Percentiles rank a stretch among this genome's conserved stretches.
Evolutionary conservation across 2,797 vertebrate species (phyloP).

Genomic region (Apodemus agrarius): DNA sequence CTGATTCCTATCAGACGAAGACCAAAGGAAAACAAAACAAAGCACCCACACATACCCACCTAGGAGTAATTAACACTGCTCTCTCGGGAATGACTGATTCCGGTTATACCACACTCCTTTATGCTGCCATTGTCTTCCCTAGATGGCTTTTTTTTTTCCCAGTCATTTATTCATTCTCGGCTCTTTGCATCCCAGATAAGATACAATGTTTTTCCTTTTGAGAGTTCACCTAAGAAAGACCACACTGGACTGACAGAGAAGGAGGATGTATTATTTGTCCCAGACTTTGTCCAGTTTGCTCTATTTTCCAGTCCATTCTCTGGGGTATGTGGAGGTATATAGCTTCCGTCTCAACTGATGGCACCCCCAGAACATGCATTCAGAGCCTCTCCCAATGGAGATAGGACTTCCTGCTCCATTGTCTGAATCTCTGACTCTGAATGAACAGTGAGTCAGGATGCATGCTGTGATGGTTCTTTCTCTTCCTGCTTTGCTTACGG

Average conservation of each 20-base stretch:
- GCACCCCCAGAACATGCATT: not conserved
- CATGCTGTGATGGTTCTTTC: not conserved
- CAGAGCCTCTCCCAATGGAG: not conserved
- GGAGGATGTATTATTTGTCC: not conserved
- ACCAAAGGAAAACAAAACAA: conserved; percentile 10
- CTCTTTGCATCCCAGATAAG: not conserved
- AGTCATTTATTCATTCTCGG: not conserved
- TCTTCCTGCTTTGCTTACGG: not conserved
- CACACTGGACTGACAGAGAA: not conserved
- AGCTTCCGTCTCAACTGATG: not conserved
- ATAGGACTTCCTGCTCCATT: not conserved
- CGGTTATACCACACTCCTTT: not conserved
- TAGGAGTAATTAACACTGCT: not conserved
- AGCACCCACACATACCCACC: not conserved
- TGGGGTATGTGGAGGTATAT: accelerated
- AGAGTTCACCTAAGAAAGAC: not conserved
- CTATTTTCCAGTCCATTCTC: not conserved
- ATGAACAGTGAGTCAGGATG: not conserved
- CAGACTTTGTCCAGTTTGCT: not conserved
- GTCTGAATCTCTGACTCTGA: not conserved
- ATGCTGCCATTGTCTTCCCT: not conserved
- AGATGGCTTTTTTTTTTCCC: not conserved
- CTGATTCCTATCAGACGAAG: conserved; percentile 21
- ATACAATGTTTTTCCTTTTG: not conserved
- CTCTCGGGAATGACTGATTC: not conserved